Conservation (phyloP, 1,140 invertebrate species). For the Diorhabda elongata region DNA sequence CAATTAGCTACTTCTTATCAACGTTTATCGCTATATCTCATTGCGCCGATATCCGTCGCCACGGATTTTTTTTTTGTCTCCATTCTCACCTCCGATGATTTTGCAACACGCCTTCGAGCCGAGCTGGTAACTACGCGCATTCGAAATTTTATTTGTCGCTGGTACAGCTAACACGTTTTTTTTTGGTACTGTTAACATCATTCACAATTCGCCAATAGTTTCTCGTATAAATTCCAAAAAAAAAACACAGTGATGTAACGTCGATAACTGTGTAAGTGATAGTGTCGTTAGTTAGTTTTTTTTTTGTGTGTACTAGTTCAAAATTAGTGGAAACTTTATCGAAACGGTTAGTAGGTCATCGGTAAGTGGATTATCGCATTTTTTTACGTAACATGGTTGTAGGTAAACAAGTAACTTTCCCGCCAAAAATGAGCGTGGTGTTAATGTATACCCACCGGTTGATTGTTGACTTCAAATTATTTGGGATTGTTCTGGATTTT, state of each 20-base stretch:
- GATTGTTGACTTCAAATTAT: too few relatives aligned
- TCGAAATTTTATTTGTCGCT: too few relatives aligned
- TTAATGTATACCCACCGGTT: too few relatives aligned
- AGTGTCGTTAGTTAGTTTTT: too few relatives aligned
- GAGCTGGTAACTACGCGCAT: neutral
- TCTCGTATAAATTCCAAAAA: too few relatives aligned
- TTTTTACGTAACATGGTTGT: neutral
- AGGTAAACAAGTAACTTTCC: neutral
- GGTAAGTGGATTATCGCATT: neutral
- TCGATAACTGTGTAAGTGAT: too few relatives aligned
- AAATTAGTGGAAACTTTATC: neutral
- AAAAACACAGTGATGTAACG: too few relatives aligned
- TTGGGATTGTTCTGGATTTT: too few relatives aligned
- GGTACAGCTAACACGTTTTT: too few relatives aligned
- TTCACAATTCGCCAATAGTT: too few relatives aligned
- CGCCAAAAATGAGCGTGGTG: neutral
- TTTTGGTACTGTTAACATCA: too few relatives aligned
- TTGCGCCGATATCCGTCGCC: neutral
- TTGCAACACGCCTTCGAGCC: neutral
- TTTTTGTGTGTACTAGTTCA: neutral
- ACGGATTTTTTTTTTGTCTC: neutral
- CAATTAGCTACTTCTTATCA: too few relatives aligned
- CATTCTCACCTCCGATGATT: conserved; percentile 2
- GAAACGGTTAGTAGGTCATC: neutral
- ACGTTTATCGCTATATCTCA: neutral